phyloP scores from a whole-genome alignment of 2,888 invertebrate genomes.

The Chromoteleia sp. region DNA sequence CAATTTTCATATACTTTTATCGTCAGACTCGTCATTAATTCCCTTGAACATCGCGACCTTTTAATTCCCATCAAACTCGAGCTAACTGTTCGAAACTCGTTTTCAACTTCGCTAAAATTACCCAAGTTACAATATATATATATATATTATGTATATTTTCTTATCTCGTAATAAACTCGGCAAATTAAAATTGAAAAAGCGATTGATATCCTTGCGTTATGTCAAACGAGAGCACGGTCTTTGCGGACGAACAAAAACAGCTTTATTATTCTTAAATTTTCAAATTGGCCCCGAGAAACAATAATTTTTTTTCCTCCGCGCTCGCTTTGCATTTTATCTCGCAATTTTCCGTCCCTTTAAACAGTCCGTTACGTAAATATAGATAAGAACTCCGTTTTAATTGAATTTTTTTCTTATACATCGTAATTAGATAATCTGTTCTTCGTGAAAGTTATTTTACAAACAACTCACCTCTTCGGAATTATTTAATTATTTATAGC shows the following conservation, averaged over 20 bases:
- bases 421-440: slow-evolving; percentile 38
- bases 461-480: background rate
- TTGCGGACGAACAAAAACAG: slow-evolving; percentile 22
- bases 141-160: no score
- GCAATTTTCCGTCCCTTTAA: slow-evolving; percentile 35
- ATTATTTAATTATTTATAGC: slow-evolving; percentile 10
- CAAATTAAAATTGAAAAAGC: slow-evolving; percentile 52
- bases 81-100: slow-evolving; percentile 26
- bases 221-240: background rate
- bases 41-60: slow-evolving; percentile 11
- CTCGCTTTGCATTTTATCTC: slow-evolving; percentile 39
- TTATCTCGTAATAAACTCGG: background rate
- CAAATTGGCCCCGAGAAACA: slow-evolving; percentile 50
- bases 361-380: slow-evolving; percentile 26
- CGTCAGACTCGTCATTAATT: slow-evolving; percentile 17
- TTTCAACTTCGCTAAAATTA: slow-evolving; percentile 19
- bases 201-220: slow-evolving; percentile 38
- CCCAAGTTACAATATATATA: slow-evolving; percentile 14
- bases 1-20: slow-evolving; percentile 5
- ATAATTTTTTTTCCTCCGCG: slow-evolving; percentile 42
- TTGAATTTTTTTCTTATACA: slow-evolving; percentile 10
- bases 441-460: slow-evolving; percentile 12
- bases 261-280: slow-evolving; percentile 57
- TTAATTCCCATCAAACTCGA: slow-evolving; percentile 1
- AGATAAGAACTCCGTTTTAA: slow-evolving; percentile 16